Evolutionary conservation across 2,888 invertebrate species (phyloP).

Genomic region (Zygaena filipendulae): DNA sequence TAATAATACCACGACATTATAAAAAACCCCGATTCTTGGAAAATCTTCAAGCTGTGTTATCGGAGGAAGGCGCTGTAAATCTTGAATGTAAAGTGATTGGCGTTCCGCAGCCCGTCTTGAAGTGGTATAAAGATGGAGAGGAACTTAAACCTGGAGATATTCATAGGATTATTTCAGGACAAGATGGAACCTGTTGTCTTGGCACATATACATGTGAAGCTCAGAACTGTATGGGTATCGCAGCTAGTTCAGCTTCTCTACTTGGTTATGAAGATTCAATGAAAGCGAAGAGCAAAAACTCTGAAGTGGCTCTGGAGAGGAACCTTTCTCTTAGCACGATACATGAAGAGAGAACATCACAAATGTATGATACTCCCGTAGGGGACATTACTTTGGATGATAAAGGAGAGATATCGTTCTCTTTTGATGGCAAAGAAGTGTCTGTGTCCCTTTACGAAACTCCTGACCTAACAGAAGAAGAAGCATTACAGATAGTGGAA

Average conservation of each 20-base stretch:
- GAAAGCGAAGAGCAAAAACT: constrained; percentile 64
- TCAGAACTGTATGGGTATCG: constrained; percentile 90
- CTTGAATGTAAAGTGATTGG: constrained; percentile 94
- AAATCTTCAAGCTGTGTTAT: constrained; percentile 84
- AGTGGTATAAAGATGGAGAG: constrained; percentile 93
- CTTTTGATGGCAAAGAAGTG: constrained; percentile 92
- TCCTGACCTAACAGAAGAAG: constrained; percentile 91
- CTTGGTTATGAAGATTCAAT: constrained; percentile 85
- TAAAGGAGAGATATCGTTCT: constrained; percentile 88
- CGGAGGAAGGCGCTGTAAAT: constrained; percentile 90
- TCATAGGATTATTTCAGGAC: constrained; percentile 89
- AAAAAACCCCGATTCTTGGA: constrained; percentile 90
- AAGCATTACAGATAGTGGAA: constrained; percentile 91
- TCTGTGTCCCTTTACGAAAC: constrained; percentile 93
- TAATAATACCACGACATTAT: constrained; percentile 87
- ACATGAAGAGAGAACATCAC: constrained; percentile 90
- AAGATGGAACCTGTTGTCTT: constrained; percentile 89
- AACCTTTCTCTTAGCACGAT: constrained; percentile 91
- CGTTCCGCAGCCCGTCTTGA: constrained; percentile 88
- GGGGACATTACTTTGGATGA: constrained; percentile 83
- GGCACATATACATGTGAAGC: constrained; percentile 94
- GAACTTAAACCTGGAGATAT: constrained; percentile 92
- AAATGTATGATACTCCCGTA: constrained; percentile 85
- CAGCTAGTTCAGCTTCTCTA: constrained; percentile 88
- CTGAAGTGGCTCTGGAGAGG: constrained; percentile 70